These are phyloP conservation scores for Doris montereyensis DNA, from an alignment of 2,888 invertebrate genomes.

Conservation along the genomic window DNA sequence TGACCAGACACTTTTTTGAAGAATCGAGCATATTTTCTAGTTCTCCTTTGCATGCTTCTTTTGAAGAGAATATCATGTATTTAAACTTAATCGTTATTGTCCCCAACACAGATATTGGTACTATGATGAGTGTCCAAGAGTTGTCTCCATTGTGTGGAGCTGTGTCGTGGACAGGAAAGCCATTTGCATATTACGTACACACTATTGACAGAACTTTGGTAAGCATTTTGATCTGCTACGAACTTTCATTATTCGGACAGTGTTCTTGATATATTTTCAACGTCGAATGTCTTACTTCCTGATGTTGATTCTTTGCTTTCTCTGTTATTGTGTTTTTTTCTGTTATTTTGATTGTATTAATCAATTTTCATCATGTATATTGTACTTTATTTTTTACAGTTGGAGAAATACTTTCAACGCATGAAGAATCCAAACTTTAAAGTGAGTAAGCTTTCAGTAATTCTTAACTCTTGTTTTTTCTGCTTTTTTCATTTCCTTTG, in stretches of 20 bases:
- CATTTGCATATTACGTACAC: constrained; percentile 98
- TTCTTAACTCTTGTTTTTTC: background rate
- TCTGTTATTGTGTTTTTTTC: background rate
- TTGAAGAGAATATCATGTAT: too few species aligned
- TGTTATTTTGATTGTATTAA: background rate
- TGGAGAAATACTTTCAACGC: constrained; percentile 94
- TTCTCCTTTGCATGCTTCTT: too few species aligned
- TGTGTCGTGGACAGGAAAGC: constrained; percentile 99
- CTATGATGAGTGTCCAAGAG: constrained; percentile 98
- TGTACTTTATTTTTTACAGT: constrained; percentile 58
- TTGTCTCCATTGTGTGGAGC: constrained; percentile 95
- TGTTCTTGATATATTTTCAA: too few species aligned
- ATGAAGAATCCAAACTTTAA: constrained; percentile 87
- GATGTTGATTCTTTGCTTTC: too few species aligned
- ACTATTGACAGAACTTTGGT: constrained; percentile 91
- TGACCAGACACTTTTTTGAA: too few species aligned
- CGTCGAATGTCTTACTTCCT: too few species aligned
- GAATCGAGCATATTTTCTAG: too few species aligned
- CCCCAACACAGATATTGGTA: constrained; percentile 98
- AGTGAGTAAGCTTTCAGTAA: constrained; percentile 68
- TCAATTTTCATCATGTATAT: background rate
- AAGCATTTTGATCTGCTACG: too few species aligned
- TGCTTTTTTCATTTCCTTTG: constrained; percentile 1
- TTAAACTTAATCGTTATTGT: too few species aligned
- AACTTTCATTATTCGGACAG: background rate